phyloP scores from a whole-genome alignment of 2,797 vertebrate genomes.

The Coracias cyanogaster region DNA sequence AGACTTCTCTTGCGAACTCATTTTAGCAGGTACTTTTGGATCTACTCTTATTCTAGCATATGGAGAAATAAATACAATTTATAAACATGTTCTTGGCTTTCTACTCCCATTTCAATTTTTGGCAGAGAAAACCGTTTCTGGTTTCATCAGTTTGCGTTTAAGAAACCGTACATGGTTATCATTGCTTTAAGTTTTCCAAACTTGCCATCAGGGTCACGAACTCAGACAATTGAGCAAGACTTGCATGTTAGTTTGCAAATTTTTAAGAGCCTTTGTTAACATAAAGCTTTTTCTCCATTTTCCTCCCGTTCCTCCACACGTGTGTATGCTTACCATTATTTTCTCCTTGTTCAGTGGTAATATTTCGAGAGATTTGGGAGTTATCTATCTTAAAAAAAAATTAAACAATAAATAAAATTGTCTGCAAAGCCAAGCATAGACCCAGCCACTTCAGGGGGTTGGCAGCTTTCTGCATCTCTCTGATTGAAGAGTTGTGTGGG shows the following conservation, averaged over 20 bases:
- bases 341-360: neutral
- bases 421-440: neutral
- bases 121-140: conserved; percentile 37
- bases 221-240: neutral
- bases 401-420: no score
- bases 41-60: conserved; percentile 10
- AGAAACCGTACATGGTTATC: conserved; percentile 48
- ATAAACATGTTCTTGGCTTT: conserved; percentile 46
- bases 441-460: neutral
- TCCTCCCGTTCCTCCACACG: neutral
- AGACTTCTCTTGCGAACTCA: neutral
- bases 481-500: neutral
- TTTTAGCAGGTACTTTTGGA: conserved; percentile 34
- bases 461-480: neutral
- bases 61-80: conserved; percentile 49
- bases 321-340: neutral
- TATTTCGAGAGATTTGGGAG: neutral
- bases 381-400: neutral
- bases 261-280: neutral
- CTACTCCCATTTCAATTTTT: conserved; percentile 41
- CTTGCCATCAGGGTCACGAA: neutral
- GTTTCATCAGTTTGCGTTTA: conserved; percentile 35
- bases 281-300: neutral
- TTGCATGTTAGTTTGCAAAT: neutral
- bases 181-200: conserved; percentile 14